Conservation (phyloP, 2,888 invertebrate genomes). For the Icerya purchasi region DNA sequence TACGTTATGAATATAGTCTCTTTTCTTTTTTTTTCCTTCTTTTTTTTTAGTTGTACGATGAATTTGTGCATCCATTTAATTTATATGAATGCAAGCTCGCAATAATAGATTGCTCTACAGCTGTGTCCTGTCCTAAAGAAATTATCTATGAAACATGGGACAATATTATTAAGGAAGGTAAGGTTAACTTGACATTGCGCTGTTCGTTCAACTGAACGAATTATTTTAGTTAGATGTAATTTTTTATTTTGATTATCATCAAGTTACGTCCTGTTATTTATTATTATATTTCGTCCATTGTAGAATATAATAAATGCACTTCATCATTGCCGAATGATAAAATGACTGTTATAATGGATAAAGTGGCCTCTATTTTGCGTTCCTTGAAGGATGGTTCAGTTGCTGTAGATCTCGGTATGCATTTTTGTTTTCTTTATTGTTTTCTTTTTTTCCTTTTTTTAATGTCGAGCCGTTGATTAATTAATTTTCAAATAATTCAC, state of each 20-base stretch:
- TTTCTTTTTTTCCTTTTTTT: too few species aligned
- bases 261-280: too few species aligned
- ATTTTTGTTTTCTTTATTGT: too few species aligned
- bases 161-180: constrained; percentile 43
- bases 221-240: not conserved
- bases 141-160: constrained; percentile 82
- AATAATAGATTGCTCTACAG: constrained; percentile 84
- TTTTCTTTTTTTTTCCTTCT: constrained; percentile 2
- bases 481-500: too few species aligned
- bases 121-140: constrained; percentile 47
- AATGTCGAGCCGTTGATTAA: too few species aligned
- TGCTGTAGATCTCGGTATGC: not conserved
- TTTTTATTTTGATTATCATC: too few species aligned
- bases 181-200: too few species aligned
- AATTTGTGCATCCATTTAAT: constrained; percentile 74
- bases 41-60: constrained; percentile 49
- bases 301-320: not conserved
- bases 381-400: not conserved
- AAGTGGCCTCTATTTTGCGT: not conserved
- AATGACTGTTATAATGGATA: not conserved
- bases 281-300: too few species aligned
- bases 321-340: not conserved
- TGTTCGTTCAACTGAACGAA: not conserved
- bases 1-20: too few species aligned
- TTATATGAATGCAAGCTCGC: constrained; percentile 85